Evolutionary conservation across 2,113 vertebrate species (phyloP), one percentile per base, ranked within the genome.

Genomic region (Percopsis transmontana): DNA sequence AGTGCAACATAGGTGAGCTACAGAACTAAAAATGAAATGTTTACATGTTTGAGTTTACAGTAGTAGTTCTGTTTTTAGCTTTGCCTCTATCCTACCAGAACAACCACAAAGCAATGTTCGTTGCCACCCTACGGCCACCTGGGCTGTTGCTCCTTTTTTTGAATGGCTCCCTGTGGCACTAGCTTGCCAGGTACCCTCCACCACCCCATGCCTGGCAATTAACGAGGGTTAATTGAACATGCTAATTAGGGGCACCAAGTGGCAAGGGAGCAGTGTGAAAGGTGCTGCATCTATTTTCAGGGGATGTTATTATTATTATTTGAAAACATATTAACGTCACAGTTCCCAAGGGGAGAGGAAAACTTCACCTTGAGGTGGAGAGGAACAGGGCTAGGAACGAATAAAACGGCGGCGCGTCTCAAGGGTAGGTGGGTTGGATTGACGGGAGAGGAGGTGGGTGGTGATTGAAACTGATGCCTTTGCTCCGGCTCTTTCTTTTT

Each of bases 211-310:
- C 70, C 55, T 77, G 59, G 62, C 82, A 82, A 89, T 92, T 90
- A 84, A 88, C 82, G 71, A 76, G 85, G 90, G 91, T 89, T 93
- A 92, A 92, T 91, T 91, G 90, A 86, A 90, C 79, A 82, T 86
- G 86, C 88, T 92, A 92, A 92, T 92, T 89, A 85, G 65, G 77
- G 91, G 88, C 87, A 76, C 70, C 74, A 85, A 81, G 83, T 79
- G 87, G 84, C 84, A 81, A 80, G 87, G 91, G 88, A 78, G 79
- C 66, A 66, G 65, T 79, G 84, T 76, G 75, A 81, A 86, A 72
- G 80, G 83, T 74, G 70, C 50, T 39, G 20, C 39, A 65, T 80
- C 74, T 92, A 91, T 93, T 90, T 93, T 91, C 86, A 85, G 86
- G 75, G 52, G 61, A 75, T 74, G 83, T 87, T 91, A 89, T 90